phyloP scores from a whole-genome alignment of 2,888 invertebrate genomes.

The Xanthorhoe designata region DNA sequence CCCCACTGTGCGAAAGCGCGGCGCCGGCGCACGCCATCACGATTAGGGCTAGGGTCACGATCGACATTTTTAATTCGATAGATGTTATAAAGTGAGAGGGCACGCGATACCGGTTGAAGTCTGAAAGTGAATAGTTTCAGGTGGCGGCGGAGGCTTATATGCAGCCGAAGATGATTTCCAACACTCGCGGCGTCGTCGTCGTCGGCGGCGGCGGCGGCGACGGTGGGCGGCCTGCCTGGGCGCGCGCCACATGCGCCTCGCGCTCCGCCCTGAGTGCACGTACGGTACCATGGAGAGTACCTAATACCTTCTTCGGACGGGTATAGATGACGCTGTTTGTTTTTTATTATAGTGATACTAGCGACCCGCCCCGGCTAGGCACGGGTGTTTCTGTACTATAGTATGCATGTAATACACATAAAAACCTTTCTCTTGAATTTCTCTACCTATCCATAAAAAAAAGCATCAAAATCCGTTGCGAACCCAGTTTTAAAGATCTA shows the following conservation, averaged over 20 bases:
- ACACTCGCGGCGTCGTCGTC: not conserved
- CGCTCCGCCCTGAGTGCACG: constrained; percentile 14
- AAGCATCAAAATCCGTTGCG: too few relatives aligned
- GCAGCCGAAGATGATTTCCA: constrained; percentile 6
- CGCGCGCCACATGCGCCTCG: constrained; percentile 6
- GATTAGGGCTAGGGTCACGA: constrained; percentile 24
- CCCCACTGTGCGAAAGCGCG: constrained; percentile 27
- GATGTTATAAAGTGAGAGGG: constrained; percentile 13
- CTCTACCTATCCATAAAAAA: too few relatives aligned
- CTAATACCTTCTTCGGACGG: too few relatives aligned
- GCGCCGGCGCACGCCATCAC: constrained; percentile 41
- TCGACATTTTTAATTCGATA: constrained; percentile 20
- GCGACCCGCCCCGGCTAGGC: too few relatives aligned
- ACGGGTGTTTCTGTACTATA: too few relatives aligned
- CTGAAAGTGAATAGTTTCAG: constrained; percentile 37
- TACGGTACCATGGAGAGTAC: too few relatives aligned
- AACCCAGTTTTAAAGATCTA: too few relatives aligned
- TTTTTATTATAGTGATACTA: too few relatives aligned
- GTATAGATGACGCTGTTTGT: too few relatives aligned
- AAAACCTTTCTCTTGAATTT: too few relatives aligned
- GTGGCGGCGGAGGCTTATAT: constrained; percentile 35
- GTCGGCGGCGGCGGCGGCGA: constrained; percentile 9
- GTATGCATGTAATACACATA: too few relatives aligned
- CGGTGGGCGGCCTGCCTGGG: constrained; percentile 32
- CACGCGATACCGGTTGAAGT: constrained; percentile 32